phyloP scores from a whole-genome alignment of 2,797 vertebrate species.

The Synaphobranchus kaupii region DNA sequence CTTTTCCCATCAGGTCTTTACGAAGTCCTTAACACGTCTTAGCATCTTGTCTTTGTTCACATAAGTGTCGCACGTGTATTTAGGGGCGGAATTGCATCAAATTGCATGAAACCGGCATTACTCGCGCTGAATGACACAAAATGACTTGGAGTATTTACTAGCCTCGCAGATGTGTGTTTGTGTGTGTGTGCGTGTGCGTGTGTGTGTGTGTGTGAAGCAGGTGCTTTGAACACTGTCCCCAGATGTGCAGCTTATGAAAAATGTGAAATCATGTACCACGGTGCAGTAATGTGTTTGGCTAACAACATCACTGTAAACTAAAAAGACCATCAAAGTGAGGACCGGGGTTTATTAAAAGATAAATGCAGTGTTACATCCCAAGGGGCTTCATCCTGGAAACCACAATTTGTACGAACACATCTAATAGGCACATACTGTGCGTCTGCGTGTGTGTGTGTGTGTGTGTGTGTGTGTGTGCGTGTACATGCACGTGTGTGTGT shows the following conservation, averaged over 20 bases:
- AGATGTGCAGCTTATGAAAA: background rate
- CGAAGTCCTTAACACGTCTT: background rate
- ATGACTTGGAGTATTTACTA: background rate
- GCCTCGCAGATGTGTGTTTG: background rate
- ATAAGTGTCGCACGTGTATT: background rate
- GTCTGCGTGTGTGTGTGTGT: background rate
- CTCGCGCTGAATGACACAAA: background rate
- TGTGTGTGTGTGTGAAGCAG: background rate
- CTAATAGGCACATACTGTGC: background rate
- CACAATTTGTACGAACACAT: background rate
- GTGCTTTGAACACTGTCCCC: background rate
- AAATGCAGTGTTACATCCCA: background rate
- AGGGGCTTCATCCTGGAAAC: background rate
- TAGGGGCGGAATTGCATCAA: background rate
- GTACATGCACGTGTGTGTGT: too few species aligned
- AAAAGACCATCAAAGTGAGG: background rate
- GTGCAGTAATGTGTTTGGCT: background rate
- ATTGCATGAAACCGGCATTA: background rate
- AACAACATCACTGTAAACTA: background rate
- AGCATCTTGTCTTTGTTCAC: background rate
- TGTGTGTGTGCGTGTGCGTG: too few species aligned
- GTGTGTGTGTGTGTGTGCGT: too few species aligned
- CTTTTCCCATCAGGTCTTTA: background rate
- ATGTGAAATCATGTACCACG: background rate
- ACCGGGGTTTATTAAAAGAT: background rate